Conservation (phyloP, 2,888 invertebrate genomes). For the Lepidochitona cinerea region DNA sequence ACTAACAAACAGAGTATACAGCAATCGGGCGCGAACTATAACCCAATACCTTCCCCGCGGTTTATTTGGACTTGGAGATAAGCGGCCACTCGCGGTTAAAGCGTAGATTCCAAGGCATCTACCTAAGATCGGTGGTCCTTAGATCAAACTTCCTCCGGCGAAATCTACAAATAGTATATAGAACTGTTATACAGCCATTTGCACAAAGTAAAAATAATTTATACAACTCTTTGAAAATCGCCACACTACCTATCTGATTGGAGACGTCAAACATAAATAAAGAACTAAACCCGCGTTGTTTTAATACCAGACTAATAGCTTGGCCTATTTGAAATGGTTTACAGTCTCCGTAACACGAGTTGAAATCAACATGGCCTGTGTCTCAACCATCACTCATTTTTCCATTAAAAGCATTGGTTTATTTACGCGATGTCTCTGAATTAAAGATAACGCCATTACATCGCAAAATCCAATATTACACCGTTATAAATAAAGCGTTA, state of each 20-base stretch:
- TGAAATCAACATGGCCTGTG: no score
- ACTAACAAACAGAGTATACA: not conserved
- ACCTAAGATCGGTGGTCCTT: no score
- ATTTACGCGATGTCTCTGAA: no score
- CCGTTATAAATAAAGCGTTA: no score
- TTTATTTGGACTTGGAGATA: constrained; percentile 1
- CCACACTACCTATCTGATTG: not conserved
- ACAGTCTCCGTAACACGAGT: no score
- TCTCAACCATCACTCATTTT: no score
- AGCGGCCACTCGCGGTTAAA: not conserved
- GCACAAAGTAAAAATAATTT: not conserved
- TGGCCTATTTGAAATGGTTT: no score
- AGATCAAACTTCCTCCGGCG: not conserved
- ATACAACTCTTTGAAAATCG: not conserved
- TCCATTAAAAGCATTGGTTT: not conserved
- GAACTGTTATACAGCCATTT: not conserved
- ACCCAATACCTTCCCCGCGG: not conserved
- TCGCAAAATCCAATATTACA: no score
- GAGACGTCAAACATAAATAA: not conserved
- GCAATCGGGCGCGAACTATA: not conserved
- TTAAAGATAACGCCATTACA: no score
- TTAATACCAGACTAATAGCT: no score
- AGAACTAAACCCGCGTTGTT: no score
- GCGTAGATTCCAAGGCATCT: not conserved
- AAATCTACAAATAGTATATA: not conserved